Base-by-base conservation (phyloP, 2,113 vertebrate species). In the Oncorhynchus kisutch region DNA sequence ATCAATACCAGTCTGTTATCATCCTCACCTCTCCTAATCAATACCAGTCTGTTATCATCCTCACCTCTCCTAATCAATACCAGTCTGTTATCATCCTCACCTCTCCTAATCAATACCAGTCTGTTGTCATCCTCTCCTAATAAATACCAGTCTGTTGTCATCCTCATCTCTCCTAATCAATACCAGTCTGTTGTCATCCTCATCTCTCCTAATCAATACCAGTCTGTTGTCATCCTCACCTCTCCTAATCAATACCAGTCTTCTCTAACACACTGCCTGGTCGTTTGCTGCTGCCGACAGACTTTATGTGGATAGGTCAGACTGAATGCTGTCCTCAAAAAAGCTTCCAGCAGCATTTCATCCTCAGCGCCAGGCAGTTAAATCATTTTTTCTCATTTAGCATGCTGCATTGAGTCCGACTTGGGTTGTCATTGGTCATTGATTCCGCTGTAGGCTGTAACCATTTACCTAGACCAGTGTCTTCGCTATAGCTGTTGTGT, bases 301-400 rank as follows among this genome's bases (percentile, higher is more conserved):
- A 82, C 87, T 87, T 85, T 82, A 82, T 88, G 86, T 80, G 89
- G 86, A 89, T 82, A 83, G 90, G 89, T 88, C 88, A 81, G 86
- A 84, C 78, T 78, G 88, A 90, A 84, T 65, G 51, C 87, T 86
- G 89, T 86, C 88, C 84, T 85, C 24, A 89, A 88, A 45, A 87
- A 76, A 78, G 91, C 92, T 93, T 83, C 91, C 89, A 81, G 84
- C 90, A 91, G 92, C 91, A 89, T 68, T 89, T 82, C 81, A 68
- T 73, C 70, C 34, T 60, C 0, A 27, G 72, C 80, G 73, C 60
- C 5, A 59, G 81, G 85, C 78, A 74, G 74, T 85, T 84, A 82
- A 80, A 88, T 90, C 85, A 86, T 90, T 88, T 84, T 49, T 83
- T 86, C 86, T 89, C 84, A 89, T 90, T 90, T 84, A 80, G 84